Conservation (phyloP, 2,888 invertebrate species). For the Diaphora mendica region DNA sequence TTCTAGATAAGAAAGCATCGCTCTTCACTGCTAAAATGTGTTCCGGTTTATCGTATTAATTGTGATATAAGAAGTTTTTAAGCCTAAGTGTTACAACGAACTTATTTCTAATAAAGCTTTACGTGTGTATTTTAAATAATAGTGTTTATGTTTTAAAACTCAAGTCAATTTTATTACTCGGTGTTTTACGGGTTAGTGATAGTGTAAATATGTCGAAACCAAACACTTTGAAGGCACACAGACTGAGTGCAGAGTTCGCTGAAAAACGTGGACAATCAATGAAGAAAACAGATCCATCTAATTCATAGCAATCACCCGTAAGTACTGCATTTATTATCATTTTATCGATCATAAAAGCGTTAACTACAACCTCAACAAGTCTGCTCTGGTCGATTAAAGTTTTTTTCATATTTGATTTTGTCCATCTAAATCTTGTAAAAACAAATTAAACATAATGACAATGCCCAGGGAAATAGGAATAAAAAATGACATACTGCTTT, state of each 20-base stretch:
- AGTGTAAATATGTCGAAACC: constrained; percentile 81
- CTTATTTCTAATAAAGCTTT: constrained; percentile 53
- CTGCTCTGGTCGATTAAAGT: neutral
- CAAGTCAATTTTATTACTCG: constrained; percentile 53
- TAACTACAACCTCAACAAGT: neutral
- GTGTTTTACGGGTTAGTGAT: constrained; percentile 53
- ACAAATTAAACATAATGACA: neutral
- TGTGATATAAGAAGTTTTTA: constrained; percentile 62
- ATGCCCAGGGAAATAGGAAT: neutral
- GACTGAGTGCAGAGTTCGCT: constrained; percentile 83
- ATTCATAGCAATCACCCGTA: constrained; percentile 84
- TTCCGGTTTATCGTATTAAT: constrained; percentile 53
- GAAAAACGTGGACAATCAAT: constrained; percentile 77
- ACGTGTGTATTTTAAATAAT: constrained; percentile 54
- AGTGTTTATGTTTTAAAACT: constrained; percentile 56
- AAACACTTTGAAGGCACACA: constrained; percentile 81
- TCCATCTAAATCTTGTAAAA: neutral
- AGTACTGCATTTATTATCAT: constrained; percentile 58
- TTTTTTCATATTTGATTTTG: neutral
- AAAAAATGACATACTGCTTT: neutral
- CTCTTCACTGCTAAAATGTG: constrained; percentile 64
- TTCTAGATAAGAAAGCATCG: constrained; percentile 69
- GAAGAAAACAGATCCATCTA: constrained; percentile 78
- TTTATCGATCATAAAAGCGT: constrained; percentile 28
- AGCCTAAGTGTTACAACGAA: constrained; percentile 71